Conservation (phyloP, 2,888 invertebrate genomes). For the Empis stercorea region DNA sequence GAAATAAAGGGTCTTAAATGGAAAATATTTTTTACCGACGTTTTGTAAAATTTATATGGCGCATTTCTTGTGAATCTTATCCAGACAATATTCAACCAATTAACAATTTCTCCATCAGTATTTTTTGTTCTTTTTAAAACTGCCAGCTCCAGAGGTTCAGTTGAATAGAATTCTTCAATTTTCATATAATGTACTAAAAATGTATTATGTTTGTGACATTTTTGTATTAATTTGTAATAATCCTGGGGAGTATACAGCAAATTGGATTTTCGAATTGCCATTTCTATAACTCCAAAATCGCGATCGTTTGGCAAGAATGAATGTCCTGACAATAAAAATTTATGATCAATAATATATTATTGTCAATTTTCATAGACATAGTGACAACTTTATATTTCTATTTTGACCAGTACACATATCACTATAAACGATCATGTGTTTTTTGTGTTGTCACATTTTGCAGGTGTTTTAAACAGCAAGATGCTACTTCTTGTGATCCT, state of each 20-base stretch:
- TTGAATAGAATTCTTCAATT: conserved; percentile 7
- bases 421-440: conserved; percentile 10
- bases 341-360: conserved; percentile 12
- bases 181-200: conserved; percentile 8
- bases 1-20: background rate
- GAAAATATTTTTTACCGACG: background rate
- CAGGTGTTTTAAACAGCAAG: conserved; percentile 16
- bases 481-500: conserved; percentile 13
- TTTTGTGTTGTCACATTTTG: conserved; percentile 15
- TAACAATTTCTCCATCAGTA: conserved; percentile 6
- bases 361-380: conserved; percentile 6
- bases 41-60: conserved; percentile 5
- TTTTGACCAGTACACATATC: conserved; percentile 11
- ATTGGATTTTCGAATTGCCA: conserved; percentile 12
- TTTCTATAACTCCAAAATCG: conserved; percentile 15
- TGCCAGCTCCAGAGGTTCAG: conserved; percentile 3
- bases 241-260: conserved; percentile 11
- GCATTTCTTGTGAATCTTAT: conserved; percentile 6
- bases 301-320: conserved; percentile 16
- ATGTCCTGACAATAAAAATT: conserved; percentile 16
- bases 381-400: conserved; percentile 8
- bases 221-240: conserved; percentile 12
- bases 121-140: conserved; percentile 8
- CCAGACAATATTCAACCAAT: conserved; percentile 5
- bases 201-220: conserved; percentile 10